Evolutionary conservation across 2,888 invertebrate genomes (phyloP).

Genomic region (Limenitis camilla): DNA sequence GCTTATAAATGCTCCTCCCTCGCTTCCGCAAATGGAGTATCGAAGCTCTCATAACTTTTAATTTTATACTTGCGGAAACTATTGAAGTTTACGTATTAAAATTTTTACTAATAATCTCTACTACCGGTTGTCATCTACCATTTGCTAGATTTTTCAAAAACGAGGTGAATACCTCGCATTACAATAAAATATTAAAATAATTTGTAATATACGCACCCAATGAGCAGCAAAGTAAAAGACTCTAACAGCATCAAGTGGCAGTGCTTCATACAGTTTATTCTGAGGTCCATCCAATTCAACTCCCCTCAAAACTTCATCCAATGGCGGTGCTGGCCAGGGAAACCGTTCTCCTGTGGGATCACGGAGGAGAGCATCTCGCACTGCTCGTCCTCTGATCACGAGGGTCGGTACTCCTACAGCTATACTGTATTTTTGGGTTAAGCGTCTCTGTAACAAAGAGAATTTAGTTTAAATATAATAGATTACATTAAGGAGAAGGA

Average conservation of each 20-base stretch:
- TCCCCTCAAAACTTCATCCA: slow-evolving; percentile 73
- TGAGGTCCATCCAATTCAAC: slow-evolving; percentile 58
- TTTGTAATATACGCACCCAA: slow-evolving; percentile 78
- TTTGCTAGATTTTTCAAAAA: too few relatives aligned
- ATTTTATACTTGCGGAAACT: too few relatives aligned
- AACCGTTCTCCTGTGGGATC: slow-evolving; percentile 80
- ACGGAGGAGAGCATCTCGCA: slow-evolving; percentile 78
- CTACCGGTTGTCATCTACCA: too few relatives aligned
- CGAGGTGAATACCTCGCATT: too few relatives aligned
- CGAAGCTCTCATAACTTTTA: too few relatives aligned
- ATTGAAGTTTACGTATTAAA: too few relatives aligned
- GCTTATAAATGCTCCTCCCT: too few relatives aligned
- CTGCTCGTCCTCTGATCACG: slow-evolving; percentile 81
- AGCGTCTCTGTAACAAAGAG: slow-evolving; percentile 75
- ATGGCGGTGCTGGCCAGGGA: slow-evolving; percentile 85
- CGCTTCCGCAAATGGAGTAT: too few relatives aligned
- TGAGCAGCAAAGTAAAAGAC: slow-evolving; percentile 92
- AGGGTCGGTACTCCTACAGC: slow-evolving; percentile 84
- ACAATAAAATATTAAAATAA: neutral
- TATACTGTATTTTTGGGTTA: slow-evolving; percentile 84
- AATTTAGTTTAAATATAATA: slow-evolving; percentile 3
- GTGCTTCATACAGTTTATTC: slow-evolving; percentile 70
- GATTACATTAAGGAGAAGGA: neutral
- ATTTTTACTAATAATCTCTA: too few relatives aligned
- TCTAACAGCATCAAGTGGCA: slow-evolving; percentile 77